Base-by-base conservation (phyloP, 2,888 invertebrate species). In the Pammene aurita region DNA sequence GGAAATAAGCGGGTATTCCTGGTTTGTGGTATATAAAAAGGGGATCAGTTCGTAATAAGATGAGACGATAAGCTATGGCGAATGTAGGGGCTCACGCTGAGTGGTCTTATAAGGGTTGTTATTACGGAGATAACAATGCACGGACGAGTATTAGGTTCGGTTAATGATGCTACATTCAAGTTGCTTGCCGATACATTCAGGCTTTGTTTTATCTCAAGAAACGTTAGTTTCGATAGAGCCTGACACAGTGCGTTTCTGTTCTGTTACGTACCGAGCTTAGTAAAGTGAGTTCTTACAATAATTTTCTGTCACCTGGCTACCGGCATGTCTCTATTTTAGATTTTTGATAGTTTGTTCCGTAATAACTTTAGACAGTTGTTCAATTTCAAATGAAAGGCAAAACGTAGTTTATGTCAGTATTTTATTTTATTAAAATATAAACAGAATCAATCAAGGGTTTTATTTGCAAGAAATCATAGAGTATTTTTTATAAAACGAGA, bases 1-100 rank as follows among this genome's bases (percentile, higher is more conserved):
- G 84, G 87, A 87, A 90, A 91, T 89, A 88, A 87, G 81, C 84
- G 83, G 80, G 87, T 82, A 89, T 88, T 88, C 89, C 86, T 77
- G 84, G 84, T 85, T 86, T 85, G 85, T 83, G 81, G 84, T 85
- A 88, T 86, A 86, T 87, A 89, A 90, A 89, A 90, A 87, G 83
- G 80, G 84, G 86, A 88, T 87, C 82, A 85, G 83, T 84, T 80
- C 82, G 80, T 83, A 76, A 84, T 84, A 81, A 83, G 81, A 84
- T 84, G 80, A 80, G 78, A 75, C 78, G 84, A 83, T 83, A 80
- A 81, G 69, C 72, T 70, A 71, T 69, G 67, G 72, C 68, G 67
- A 65, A 58, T 71, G 72, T 69, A 63, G 63, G 70, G 67, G 61
- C 34, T 58, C 63, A 66, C 54, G 71, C 69, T 69, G 69, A 69